phyloP scores from a whole-genome alignment of 1,140 invertebrate genomes.

The Drosophila erecta region DNA sequence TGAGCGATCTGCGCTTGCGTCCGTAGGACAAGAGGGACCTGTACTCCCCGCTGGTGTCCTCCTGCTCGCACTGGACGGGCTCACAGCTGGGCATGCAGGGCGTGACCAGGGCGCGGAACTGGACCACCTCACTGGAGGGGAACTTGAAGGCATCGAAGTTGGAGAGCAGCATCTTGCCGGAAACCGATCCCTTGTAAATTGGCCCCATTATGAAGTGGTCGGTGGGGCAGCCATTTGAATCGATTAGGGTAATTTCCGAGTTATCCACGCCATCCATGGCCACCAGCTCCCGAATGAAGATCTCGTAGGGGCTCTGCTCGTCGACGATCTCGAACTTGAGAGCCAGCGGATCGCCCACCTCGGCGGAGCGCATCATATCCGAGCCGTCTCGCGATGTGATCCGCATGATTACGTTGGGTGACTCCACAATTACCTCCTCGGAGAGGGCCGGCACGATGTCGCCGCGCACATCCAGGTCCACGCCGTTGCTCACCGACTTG shows the following conservation, averaged over 20 bases:
- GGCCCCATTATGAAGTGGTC: slow-evolving; percentile 97
- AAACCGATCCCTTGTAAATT: slow-evolving; percentile 91
- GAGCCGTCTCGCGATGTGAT: slow-evolving; percentile 91
- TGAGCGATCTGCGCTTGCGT: slow-evolving; percentile 84
- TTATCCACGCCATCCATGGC: slow-evolving; percentile 97
- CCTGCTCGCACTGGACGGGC: slow-evolving; percentile 93
- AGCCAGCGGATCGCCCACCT: slow-evolving; percentile 95
- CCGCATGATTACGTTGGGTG: slow-evolving; percentile 98
- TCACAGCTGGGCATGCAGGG: slow-evolving; percentile 96
- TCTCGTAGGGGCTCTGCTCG: slow-evolving; percentile 96
- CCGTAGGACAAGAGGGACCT: slow-evolving; percentile 92
- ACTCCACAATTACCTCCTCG: slow-evolving; percentile 95
- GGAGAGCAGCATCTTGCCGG: slow-evolving; percentile 93
- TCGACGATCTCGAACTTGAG: slow-evolving; percentile 96
- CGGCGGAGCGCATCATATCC: slow-evolving; percentile 91
- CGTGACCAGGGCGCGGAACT: slow-evolving; percentile 96
- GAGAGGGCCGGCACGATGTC: slow-evolving; percentile 92
- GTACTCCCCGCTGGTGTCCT: slow-evolving; percentile 92
- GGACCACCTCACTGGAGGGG: slow-evolving; percentile 96
- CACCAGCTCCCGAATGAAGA: slow-evolving; percentile 96
- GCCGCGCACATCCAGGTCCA: slow-evolving; percentile 94
- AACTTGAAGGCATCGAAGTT: slow-evolving; percentile 98
- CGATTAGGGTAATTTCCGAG: slow-evolving; percentile 95
- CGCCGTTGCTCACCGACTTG: slow-evolving; percentile 96
- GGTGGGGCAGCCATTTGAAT: slow-evolving; percentile 95